Evolutionary conservation across 37 sponge, comb jelly and placozoan genomes (phyloP).

Genomic region (Crambe crambe): DNA sequence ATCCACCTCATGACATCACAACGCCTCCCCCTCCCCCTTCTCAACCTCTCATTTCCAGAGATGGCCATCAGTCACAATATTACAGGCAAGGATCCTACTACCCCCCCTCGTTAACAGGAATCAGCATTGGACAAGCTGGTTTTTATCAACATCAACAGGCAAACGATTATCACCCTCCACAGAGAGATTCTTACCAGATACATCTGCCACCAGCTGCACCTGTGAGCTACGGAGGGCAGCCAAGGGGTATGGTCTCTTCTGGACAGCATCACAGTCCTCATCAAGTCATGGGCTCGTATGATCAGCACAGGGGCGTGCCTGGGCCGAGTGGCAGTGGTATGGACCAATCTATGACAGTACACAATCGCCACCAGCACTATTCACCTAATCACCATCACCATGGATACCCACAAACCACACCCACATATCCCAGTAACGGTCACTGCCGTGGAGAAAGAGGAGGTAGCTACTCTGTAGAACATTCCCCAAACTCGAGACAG

Average conservation of each 20-base stretch:
- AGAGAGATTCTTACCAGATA: neutral
- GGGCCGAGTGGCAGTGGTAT: neutral
- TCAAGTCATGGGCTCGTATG: neutral
- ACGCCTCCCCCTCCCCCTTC: no score
- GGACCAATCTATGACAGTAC: neutral
- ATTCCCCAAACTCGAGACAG: neutral
- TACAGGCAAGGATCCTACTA: neutral
- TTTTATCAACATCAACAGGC: no score
- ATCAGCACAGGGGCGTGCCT: neutral
- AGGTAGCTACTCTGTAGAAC: no score
- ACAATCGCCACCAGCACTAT: neutral
- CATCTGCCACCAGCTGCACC: neutral
- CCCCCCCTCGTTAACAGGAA: neutral
- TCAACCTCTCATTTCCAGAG: neutral
- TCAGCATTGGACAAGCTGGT: neutral
- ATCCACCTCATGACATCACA: neutral
- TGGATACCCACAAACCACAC: neutral
- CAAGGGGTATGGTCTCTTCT: neutral
- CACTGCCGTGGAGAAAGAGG: no score
- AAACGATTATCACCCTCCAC: neutral
- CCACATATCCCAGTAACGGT: no score
- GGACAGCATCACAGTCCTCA: neutral
- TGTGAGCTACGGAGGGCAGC: neutral
- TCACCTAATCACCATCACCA: neutral
- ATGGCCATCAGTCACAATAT: neutral